phyloP scores from a whole-genome alignment of 2,797 vertebrate genomes.

The Tokudaia tokunoshimensis region DNA sequence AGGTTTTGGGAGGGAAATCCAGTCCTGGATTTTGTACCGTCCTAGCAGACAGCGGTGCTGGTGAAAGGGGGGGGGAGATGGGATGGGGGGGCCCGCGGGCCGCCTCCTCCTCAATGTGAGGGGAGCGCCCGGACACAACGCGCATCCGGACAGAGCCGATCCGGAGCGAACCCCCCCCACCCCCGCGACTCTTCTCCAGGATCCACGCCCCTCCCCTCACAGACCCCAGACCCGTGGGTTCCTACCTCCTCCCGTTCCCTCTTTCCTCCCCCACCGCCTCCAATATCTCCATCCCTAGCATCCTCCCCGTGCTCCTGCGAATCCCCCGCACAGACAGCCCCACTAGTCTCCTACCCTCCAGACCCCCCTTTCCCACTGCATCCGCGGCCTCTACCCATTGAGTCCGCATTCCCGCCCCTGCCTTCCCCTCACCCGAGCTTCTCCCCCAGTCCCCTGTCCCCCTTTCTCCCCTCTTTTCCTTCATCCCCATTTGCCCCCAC shows the following conservation, averaged over 20 bases:
- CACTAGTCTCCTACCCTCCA: slow-evolving; percentile 85
- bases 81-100: slow-evolving; percentile 72
- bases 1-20: slow-evolving; percentile 82
- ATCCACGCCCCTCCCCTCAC: slow-evolving; percentile 83
- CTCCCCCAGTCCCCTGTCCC: slow-evolving; percentile 64
- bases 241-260: slow-evolving; percentile 75
- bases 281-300: slow-evolving; percentile 86
- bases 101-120: slow-evolving; percentile 83
- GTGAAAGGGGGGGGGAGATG: slow-evolving; percentile 71
- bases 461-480: slow-evolving; percentile 59
- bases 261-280: slow-evolving; percentile 73
- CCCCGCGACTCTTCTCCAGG: slow-evolving; percentile 79
- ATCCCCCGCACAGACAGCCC: slow-evolving; percentile 85
- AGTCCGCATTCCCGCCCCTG: slow-evolving; percentile 74
- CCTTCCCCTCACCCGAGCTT: slow-evolving; percentile 68
- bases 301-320: slow-evolving; percentile 88
- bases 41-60: slow-evolving; percentile 78
- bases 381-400: slow-evolving; percentile 82
- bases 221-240: slow-evolving; percentile 84
- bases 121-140: slow-evolving; percentile 83
- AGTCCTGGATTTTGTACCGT: slow-evolving; percentile 82
- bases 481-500: slow-evolving; percentile 76
- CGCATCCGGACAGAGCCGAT: slow-evolving; percentile 82
- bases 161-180: slow-evolving; percentile 82
- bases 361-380: slow-evolving; percentile 84